Evolutionary conservation across 1,140 invertebrate genomes (phyloP).

Genomic region (Atta cephalotes): DNA sequence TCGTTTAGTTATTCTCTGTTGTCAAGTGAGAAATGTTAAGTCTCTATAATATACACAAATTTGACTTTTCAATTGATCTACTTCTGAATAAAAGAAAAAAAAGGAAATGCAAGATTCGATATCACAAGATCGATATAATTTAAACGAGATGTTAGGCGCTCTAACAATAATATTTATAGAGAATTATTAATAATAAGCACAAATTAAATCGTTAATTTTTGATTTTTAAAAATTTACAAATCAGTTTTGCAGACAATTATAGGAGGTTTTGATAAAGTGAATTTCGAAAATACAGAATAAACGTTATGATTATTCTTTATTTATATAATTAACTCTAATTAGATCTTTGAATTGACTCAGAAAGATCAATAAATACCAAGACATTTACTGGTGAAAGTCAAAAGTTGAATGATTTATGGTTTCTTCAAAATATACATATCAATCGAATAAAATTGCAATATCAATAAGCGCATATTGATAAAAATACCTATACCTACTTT

Average conservation of each 20-base stretch:
- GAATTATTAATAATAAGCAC: background rate
- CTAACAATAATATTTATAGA: background rate
- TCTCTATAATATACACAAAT: background rate
- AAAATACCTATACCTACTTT: background rate
- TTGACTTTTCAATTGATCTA: constrained; percentile 39
- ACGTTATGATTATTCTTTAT: background rate
- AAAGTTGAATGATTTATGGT: background rate
- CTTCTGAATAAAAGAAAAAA: constrained; percentile 11
- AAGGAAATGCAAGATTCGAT: constrained; percentile 1
- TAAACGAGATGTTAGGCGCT: background rate
- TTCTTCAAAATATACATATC: background rate
- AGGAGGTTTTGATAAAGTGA: background rate
- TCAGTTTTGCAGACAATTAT: background rate
- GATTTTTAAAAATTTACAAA: background rate
- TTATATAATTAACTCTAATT: background rate
- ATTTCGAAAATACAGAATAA: background rate
- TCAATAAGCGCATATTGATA: constrained; percentile 1
- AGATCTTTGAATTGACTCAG: background rate
- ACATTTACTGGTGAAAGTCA: background rate
- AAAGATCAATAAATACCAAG: background rate
- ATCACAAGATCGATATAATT: background rate
- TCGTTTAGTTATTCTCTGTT: background rate
- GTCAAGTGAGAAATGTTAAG: constrained; percentile 6
- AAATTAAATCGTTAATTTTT: background rate
- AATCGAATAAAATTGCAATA: background rate